A percentile compares a stretch with the other conserved stretches of the same genome.
These are phyloP conservation scores for Chorisops tibialis DNA, from an alignment of 2,888 invertebrate genomes.

Conservation along the genomic window DNA sequence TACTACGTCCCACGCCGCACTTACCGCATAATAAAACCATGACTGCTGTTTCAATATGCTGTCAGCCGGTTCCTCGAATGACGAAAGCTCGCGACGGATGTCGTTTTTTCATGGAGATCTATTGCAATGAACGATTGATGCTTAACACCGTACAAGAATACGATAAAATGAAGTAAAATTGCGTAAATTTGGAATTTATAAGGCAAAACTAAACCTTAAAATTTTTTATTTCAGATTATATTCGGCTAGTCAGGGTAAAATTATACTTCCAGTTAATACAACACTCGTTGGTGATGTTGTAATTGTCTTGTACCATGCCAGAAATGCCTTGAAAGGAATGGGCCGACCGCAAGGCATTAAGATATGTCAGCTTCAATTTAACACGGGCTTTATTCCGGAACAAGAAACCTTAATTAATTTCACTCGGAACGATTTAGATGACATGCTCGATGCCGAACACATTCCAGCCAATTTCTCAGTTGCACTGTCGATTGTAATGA, in stretches of 20 bases:
- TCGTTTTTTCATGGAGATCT: conserved; percentile 88
- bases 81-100: conserved; percentile 93
- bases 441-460: conserved; percentile 68
- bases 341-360: conserved; percentile 78
- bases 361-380: conserved; percentile 83
- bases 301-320: conserved; percentile 76
- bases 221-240: conserved; percentile 42
- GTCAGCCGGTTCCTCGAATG: conserved; percentile 89
- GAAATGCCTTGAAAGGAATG: conserved; percentile 77
- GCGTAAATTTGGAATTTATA: background rate
- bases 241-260: conserved; percentile 50
- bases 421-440: conserved; percentile 74
- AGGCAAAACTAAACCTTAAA: too few relatives aligned
- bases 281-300: conserved; percentile 84
- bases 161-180: conserved; percentile 71
- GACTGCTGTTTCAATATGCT: conserved; percentile 72
- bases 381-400: conserved; percentile 79
- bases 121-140: conserved; percentile 79
- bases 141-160: conserved; percentile 84
- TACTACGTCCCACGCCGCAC: conserved; percentile 65
- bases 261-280: conserved; percentile 67
- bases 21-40: conserved; percentile 81
- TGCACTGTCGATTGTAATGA: conserved; percentile 67
- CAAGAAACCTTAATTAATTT: conserved; percentile 74
- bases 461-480: conserved; percentile 68